phyloP scores from a whole-genome alignment of 2,888 invertebrate species.

The Apodemia duryi region DNA sequence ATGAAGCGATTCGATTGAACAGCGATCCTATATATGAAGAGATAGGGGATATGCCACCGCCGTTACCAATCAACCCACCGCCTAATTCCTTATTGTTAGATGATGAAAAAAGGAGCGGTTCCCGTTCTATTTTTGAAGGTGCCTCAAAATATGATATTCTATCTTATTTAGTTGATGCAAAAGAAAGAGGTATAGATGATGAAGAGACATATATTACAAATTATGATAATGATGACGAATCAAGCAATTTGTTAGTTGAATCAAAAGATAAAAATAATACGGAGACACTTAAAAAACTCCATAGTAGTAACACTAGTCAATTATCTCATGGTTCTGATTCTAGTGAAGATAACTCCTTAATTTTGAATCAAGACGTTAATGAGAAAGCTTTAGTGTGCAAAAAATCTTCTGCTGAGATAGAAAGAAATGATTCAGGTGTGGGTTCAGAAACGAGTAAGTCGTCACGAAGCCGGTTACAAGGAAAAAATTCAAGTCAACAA shows the following conservation, averaged over 20 bases:
- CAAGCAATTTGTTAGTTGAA: slow-evolving; percentile 73
- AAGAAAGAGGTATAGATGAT: slow-evolving; percentile 85
- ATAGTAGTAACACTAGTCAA: slow-evolving; percentile 86
- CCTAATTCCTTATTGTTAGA: slow-evolving; percentile 84
- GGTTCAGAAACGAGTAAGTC: slow-evolving; percentile 95
- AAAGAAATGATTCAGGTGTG: slow-evolving; percentile 95
- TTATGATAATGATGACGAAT: slow-evolving; percentile 75
- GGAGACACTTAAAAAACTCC: slow-evolving; percentile 56
- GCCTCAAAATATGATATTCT: slow-evolving; percentile 94
- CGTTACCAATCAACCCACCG: slow-evolving; percentile 87
- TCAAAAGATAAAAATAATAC: slow-evolving; percentile 78
- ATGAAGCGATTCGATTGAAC: slow-evolving; percentile 84
- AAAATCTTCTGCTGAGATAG: slow-evolving; percentile 86
- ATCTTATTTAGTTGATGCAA: slow-evolving; percentile 92
- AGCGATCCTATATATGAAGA: slow-evolving; percentile 89
- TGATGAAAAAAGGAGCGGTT: slow-evolving; percentile 84
- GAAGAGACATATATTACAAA: slow-evolving; percentile 85
- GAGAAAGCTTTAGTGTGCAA: slow-evolving; percentile 78
- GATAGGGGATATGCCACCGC: slow-evolving; percentile 87
- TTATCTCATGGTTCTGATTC: slow-evolving; percentile 91
- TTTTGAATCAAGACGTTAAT: slow-evolving; percentile 77
- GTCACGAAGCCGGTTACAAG: slow-evolving; percentile 86
- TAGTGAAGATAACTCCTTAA: slow-evolving; percentile 89
- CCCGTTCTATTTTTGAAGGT: slow-evolving; percentile 86
- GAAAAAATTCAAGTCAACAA: slow-evolving; percentile 55